phyloP scores from a whole-genome alignment of 2,113 vertebrate species.

The Atherinomorus stipes region DNA sequence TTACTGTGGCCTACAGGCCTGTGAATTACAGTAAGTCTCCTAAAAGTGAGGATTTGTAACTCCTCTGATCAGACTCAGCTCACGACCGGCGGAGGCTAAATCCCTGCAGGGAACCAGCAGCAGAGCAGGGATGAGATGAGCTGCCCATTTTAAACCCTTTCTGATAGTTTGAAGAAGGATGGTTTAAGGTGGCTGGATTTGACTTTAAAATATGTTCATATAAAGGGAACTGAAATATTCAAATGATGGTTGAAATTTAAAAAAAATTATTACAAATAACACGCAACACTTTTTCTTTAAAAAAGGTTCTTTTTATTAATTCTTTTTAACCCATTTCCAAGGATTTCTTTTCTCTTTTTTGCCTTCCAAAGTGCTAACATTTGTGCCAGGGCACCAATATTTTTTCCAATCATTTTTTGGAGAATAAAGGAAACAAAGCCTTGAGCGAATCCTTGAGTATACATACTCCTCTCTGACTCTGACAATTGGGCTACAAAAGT shows the following conservation, averaged over 20 bases:
- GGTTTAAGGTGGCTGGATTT: slow-evolving; percentile 4
- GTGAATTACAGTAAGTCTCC: slow-evolving; percentile 80
- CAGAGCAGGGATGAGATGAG: slow-evolving; percentile 51
- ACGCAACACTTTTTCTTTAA: slow-evolving; percentile 33
- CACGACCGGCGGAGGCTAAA: slow-evolving; percentile 68
- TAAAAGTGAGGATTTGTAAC: slow-evolving; percentile 79
- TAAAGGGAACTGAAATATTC: background rate
- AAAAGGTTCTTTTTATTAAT: slow-evolving; percentile 57
- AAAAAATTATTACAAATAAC: slow-evolving; percentile 28
- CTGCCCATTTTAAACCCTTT: slow-evolving; percentile 46
- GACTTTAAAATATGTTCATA: slow-evolving; percentile 22
- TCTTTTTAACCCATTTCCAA: slow-evolving; percentile 37
- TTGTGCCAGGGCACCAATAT: slow-evolving; percentile 54
- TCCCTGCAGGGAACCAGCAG: slow-evolving; percentile 55
- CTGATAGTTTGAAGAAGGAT: slow-evolving; percentile 14
- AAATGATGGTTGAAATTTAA: background rate
- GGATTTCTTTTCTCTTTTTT: slow-evolving; percentile 6
- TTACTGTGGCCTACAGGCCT: slow-evolving; percentile 45
- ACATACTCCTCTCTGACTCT: slow-evolving; percentile 60
- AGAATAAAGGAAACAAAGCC: slow-evolving; percentile 73
- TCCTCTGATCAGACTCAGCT: slow-evolving; percentile 79
- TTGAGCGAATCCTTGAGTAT: slow-evolving; percentile 68
- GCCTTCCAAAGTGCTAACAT: slow-evolving; percentile 42
- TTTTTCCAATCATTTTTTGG: slow-evolving; percentile 63
- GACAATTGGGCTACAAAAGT: slow-evolving; percentile 66